These are phyloP conservation scores for Aix galericulata DNA, from an alignment of 2,113 vertebrate species.

Conservation along the genomic window DNA sequence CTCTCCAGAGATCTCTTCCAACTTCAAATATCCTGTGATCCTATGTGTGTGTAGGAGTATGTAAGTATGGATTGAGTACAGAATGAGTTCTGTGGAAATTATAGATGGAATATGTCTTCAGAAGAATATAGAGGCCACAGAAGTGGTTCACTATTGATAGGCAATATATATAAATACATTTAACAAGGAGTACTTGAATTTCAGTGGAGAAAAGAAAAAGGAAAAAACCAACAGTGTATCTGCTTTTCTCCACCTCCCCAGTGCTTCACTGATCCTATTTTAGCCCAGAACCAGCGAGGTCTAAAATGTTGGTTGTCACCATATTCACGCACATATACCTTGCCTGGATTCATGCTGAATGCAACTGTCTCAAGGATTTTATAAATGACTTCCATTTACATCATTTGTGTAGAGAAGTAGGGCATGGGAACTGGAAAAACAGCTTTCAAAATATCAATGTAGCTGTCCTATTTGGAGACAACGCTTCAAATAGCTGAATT, in stretches of 20 bases:
- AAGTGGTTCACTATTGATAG: not conserved
- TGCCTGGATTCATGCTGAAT: not conserved
- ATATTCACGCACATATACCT: not conserved
- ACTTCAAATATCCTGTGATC: not conserved
- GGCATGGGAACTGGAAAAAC: not conserved
- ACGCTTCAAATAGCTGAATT: slow-evolving; percentile 8
- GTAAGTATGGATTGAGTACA: not conserved
- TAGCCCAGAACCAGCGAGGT: not conserved
- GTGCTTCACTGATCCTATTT: not conserved
- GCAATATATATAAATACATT: not conserved
- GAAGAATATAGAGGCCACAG: not conserved
- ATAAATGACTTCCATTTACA: slow-evolving; percentile 3
- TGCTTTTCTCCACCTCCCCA: not conserved
- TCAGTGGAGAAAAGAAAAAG: not conserved
- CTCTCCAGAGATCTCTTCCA: not conserved
- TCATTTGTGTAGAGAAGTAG: slow-evolving; percentile 34
- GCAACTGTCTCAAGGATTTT: slow-evolving; percentile 22
- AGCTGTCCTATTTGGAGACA: slow-evolving; percentile 29
- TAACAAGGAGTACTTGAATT: not conserved
- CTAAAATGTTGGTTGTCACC: not conserved
- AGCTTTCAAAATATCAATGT: not conserved
- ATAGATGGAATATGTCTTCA: not conserved
- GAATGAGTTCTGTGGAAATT: not conserved
- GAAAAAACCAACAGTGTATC: not conserved
- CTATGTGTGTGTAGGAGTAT: not conserved